Evolutionary conservation across 2,888 invertebrate species (phyloP), one percentile per base, ranked within the genome.

Genomic region (Caenorhabditis sp.): DNA sequence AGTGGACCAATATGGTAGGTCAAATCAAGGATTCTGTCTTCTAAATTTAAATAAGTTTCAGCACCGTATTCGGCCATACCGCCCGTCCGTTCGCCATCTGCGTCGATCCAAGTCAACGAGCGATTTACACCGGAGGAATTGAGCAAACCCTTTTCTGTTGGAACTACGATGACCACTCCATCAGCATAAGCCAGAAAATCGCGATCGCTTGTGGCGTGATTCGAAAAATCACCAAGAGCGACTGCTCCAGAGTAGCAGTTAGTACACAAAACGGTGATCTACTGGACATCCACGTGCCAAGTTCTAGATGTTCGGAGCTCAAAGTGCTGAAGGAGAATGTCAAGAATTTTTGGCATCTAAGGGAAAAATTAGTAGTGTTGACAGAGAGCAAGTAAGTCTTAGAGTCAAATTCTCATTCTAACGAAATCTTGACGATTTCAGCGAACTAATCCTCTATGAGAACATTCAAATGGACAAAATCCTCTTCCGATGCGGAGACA

Each of bases 11-110:
- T 75, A 8, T 44, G 56, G 72, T 70, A 10, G 35, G 47, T 38
- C 38, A 38, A 7, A 10, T 38, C 8, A 2, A 31, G 38, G 38
- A 10, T 10, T 2, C 38, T 12, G 10, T 10, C 38, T 44, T 54
- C 7, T 24, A 8, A n/a, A 16, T 28, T 51, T 47, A 22, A 24
- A 31, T n/a, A 51, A 24, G 19, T 54, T 77, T 66, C 54, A 73
- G 73, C 56, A 85, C 79, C 16, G 76, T 51, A 19, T 86, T 69
- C 31, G 86, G 86, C 12, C 87, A 87, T 41, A 82, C 83, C 7
- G 87, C 87, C 16, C 73, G 87, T 22, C 87, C 87, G 0, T 85
- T 84, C 35, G 68, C 86, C n/a, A 81, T 87, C 44, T 81, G 66
- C 38, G 44, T 81, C 14, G 79, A 77, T 41, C 41, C 64, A 12